Conservation (phyloP, 2,113 vertebrate genomes). For the Xiphophorus hellerii region DNA sequence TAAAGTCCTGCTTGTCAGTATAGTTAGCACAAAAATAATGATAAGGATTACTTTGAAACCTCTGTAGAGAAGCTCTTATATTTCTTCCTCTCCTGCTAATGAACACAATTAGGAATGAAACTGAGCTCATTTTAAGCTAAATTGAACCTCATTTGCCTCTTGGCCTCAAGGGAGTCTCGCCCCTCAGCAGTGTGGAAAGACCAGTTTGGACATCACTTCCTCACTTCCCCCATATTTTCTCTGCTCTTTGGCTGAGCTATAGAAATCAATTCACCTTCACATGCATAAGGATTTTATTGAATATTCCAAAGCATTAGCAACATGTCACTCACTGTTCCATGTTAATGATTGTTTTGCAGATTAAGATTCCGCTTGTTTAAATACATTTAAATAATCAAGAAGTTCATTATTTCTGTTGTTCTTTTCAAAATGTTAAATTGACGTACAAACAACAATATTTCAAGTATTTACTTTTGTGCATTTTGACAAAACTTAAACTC, state of each 20-base stretch:
- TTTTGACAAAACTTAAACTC: no score
- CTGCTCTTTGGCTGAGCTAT: neutral
- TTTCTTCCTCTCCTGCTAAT: conserved; percentile 2
- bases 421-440: no score
- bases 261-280: neutral
- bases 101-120: conserved; percentile 29
- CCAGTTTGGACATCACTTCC: conserved; percentile 1
- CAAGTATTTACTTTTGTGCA: no score
- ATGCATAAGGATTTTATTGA: neutral
- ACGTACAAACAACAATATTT: no score
- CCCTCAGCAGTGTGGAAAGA: neutral
- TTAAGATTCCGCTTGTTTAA: no score
- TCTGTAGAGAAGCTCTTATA: neutral
- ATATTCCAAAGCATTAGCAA: neutral
- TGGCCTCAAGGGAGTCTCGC: conserved; percentile 12
- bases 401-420: no score
- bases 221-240: conserved; percentile 5
- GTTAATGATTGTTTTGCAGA: conserved; percentile 38
- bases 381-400: no score
- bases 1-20: neutral
- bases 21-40: neutral
- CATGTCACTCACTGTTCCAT: conserved; percentile 44
- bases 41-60: conserved; percentile 3
- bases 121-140: conserved; percentile 20
- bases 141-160: conserved; percentile 24